Evolutionary conservation across 2,888 invertebrate species (phyloP).

Genomic region (Panzeria rudis): DNA sequence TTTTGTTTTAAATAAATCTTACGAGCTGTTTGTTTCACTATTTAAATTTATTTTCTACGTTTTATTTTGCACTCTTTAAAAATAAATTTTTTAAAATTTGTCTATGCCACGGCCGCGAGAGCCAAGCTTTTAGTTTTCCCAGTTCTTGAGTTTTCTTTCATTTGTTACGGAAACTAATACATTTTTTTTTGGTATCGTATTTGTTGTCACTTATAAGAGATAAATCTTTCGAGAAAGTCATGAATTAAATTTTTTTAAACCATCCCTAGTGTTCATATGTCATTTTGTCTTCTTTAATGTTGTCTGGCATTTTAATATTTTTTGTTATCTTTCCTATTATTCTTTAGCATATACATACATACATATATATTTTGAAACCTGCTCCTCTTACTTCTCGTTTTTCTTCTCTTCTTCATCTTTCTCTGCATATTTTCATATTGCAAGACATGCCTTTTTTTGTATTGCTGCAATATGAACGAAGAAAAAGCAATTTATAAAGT

Average conservation of each 20-base stretch:
- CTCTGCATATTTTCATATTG: slow-evolving; percentile 37
- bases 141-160: neutral
- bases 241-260: neutral
- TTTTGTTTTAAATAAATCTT: no score
- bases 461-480: slow-evolving; percentile 59
- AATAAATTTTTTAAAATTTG: no score
- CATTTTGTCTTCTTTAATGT: slow-evolving; percentile 49
- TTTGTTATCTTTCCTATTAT: slow-evolving; percentile 41
- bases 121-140: no score
- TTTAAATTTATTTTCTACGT: no score
- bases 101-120: no score
- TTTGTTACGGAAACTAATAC: neutral
- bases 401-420: neutral
- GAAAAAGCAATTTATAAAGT: slow-evolving; percentile 72
- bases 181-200: neutral
- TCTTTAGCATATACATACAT: slow-evolving; percentile 13
- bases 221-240: slow-evolving; percentile 19
- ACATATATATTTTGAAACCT: slow-evolving; percentile 19
- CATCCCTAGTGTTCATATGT: slow-evolving; percentile 34
- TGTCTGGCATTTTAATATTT: slow-evolving; percentile 63
- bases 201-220: neutral
- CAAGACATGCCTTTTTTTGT: slow-evolving; percentile 45
- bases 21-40: no score
- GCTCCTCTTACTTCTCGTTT: neutral
- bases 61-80: no score